phyloP scores from a whole-genome alignment of 2,888 invertebrate genomes.

The Abscondita cerata region DNA sequence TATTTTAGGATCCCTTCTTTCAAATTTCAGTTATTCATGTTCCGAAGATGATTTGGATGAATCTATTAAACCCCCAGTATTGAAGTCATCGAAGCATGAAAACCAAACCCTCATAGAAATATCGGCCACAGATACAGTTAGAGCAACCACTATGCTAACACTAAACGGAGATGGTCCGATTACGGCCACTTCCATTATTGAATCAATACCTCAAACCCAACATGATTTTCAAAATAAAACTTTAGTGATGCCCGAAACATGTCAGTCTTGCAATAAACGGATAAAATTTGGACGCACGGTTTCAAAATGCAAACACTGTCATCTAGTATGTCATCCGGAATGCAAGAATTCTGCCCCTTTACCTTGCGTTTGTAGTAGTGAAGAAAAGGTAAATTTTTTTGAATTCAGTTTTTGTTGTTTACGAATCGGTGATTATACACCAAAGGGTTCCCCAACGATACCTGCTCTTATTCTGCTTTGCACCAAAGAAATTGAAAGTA shows the following conservation, averaged over 20 bases:
- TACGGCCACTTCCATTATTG: slow-evolving; percentile 74
- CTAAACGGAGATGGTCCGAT: slow-evolving; percentile 70
- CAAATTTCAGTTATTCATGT: slow-evolving; percentile 82
- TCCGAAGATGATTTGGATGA: slow-evolving; percentile 85
- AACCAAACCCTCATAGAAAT: slow-evolving; percentile 57
- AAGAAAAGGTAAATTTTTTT: no score
- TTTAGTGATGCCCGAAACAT: slow-evolving; percentile 79
- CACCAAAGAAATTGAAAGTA: slow-evolving; percentile 89
- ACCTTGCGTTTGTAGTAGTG: slow-evolving; percentile 83
- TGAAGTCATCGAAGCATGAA: slow-evolving; percentile 27
- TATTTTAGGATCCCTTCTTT: slow-evolving; percentile 71
- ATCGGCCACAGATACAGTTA: slow-evolving; percentile 67
- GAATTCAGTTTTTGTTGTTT: no score
- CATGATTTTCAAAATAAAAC: slow-evolving; percentile 81
- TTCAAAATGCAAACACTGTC: slow-evolving; percentile 85
- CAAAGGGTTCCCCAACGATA: slow-evolving; percentile 87
- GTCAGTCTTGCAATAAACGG: slow-evolving; percentile 79
- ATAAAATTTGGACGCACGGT: slow-evolving; percentile 87
- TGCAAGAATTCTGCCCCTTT: slow-evolving; percentile 83
- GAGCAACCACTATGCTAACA: slow-evolving; percentile 78
- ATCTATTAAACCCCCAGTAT: slow-evolving; percentile 51
- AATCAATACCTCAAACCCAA: slow-evolving; percentile 62
- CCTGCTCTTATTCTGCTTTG: slow-evolving; percentile 94
- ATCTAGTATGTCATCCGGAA: slow-evolving; percentile 82
- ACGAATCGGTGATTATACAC: slow-evolving; percentile 87